Evolutionary conservation across 2,113 vertebrate species (phyloP).

Genomic region (Eretmochelys imbricata): DNA sequence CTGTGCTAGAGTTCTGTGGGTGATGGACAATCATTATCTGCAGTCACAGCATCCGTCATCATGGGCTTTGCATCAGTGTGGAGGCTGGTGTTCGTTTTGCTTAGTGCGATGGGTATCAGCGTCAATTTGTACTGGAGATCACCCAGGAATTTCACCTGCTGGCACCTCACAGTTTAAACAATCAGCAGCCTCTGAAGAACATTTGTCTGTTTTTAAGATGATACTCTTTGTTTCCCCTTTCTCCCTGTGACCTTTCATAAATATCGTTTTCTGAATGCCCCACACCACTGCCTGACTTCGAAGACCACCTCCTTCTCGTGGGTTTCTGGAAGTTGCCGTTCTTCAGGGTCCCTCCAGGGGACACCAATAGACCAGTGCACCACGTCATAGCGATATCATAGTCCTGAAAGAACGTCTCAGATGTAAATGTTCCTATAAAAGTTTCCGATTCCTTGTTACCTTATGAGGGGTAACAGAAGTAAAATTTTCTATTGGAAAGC

Average conservation of each 20-base stretch:
- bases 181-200: neutral
- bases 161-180: neutral
- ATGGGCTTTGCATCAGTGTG: neutral
- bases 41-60: neutral
- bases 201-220: neutral
- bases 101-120: fast-evolving
- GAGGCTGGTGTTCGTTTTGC: fast-evolving
- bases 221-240: neutral
- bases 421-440: fast-evolving
- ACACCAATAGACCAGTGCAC: neutral
- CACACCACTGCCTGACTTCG: too few relatives aligned
- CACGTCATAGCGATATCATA: neutral
- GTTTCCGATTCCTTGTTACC: fast-evolving
- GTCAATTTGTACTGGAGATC: neutral
- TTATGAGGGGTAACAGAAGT: neutral
- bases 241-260: neutral
- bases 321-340: neutral
- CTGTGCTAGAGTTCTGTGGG: neutral
- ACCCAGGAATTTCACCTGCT: neutral
- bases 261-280: neutral
- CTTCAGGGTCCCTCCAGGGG: neutral
- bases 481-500: neutral
- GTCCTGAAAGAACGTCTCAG: neutral
- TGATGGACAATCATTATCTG: neutral
- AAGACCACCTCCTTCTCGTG: too few relatives aligned